Evolutionary conservation across 2,113 vertebrate species (phyloP).

Genomic region (Oryzias melastigma): DNA sequence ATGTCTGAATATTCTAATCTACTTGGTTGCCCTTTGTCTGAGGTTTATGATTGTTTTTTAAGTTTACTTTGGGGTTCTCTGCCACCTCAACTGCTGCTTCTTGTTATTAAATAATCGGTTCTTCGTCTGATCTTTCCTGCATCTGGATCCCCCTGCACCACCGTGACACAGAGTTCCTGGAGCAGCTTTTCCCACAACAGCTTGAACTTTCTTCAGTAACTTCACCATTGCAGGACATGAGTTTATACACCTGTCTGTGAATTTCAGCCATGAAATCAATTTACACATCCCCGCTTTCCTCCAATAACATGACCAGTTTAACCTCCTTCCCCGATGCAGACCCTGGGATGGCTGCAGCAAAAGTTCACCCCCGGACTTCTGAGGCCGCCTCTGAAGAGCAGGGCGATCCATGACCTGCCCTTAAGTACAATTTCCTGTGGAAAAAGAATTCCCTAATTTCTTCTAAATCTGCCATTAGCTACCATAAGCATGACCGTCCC

Average conservation of each 20-base stretch:
- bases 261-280: slow-evolving; percentile 43
- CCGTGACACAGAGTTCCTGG: background rate
- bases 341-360: slow-evolving; percentile 42
- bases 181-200: background rate
- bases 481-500: slow-evolving; percentile 72
- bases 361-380: slow-evolving; percentile 56
- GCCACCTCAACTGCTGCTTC: too few species aligned
- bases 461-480: slow-evolving; percentile 73
- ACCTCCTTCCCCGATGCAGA: slow-evolving; percentile 29
- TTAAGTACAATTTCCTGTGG: slow-evolving; percentile 79
- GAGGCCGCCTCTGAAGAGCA: slow-evolving; percentile 56
- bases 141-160: too few species aligned
- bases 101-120: too few species aligned
- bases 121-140: too few species aligned
- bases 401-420: slow-evolving; percentile 70
- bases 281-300: slow-evolving; percentile 38
- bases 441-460: slow-evolving; percentile 72
- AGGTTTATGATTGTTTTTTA: too few species aligned
- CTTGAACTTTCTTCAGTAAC: background rate
- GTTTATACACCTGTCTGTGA: slow-evolving; percentile 41
- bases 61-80: too few species aligned
- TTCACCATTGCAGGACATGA: slow-evolving; percentile 2
- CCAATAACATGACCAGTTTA: slow-evolving; percentile 38
- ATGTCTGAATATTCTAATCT: too few species aligned
- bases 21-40: too few species aligned